Evolutionary conservation across 2,113 vertebrate species (phyloP), one percentile per base, ranked within the genome.

Genomic region (Phalacrocorax carbo): DNA sequence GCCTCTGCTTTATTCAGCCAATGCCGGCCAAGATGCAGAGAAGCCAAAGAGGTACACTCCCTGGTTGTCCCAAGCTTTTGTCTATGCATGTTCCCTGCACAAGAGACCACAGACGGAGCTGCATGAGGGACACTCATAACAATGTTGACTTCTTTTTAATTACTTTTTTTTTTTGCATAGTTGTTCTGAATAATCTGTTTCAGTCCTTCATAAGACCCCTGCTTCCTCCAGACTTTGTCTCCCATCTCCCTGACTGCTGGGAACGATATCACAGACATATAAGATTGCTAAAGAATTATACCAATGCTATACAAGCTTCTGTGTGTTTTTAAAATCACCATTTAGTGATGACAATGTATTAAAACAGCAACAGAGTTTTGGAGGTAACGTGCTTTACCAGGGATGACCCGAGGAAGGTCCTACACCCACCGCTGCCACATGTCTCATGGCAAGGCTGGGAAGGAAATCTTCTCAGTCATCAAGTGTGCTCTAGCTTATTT

Each of bases 141-240:
- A 2, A 12, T 10, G 13, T 4, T 46, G 30, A 32, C 19, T 80
- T 73, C 32, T 65, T 30, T 49, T 54, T 13, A 64, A n/a, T 19
- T 34, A 55, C 0, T 0, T 2, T 22, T 92, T 32, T 32, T 69
- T 85, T 10, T 46, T 68, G 10, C 21, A 13, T 2, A 17, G 14
- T 2, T 71, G 13, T 44, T 26, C 22, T n/a, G 10, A 85, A 71
- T 58, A 54, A 82, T 6, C 11, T 48, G 32, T 16, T 81, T 65
- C 34, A 58, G 36, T 15, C 30, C 12, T 69, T 57, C 44, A 18
- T 2, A 13, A 81, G 62, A 64, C 21, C 15, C 7, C 19, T 15
- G 27, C 29, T 65, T 76, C 78, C 27, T 65, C 49, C 44, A 91
- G 36, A 40, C 8, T 77, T 60, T 46, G 5, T 23, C 40, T 65